A percentile compares a stretch with the other conserved stretches of the same genome.
Evolutionary conservation across 2,888 invertebrate genomes (phyloP).

Genomic region (Halictus ligatus): DNA sequence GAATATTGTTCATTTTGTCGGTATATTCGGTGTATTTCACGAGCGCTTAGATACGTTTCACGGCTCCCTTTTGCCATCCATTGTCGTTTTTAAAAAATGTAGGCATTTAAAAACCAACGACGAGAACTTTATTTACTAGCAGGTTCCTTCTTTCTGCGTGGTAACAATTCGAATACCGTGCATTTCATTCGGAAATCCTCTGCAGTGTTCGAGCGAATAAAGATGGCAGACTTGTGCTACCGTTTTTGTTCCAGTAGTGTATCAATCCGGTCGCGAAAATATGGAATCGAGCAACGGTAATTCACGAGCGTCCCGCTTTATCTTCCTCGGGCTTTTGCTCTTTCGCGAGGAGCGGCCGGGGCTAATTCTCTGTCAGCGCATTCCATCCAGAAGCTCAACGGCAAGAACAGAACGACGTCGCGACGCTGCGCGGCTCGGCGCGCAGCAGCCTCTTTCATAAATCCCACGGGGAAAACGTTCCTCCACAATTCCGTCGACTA

Average conservation of each 20-base stretch:
- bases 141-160: too few relatives aligned
- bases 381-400: neutral
- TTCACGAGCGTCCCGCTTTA: neutral
- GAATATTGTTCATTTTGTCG: too few relatives aligned
- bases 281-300: neutral
- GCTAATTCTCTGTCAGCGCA: slow-evolving; percentile 4
- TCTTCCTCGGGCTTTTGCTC: neutral
- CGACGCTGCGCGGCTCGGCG: neutral
- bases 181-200: neutral
- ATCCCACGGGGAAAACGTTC: neutral
- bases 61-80: too few relatives aligned
- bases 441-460: neutral
- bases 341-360: neutral
- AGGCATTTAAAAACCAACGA: too few relatives aligned
- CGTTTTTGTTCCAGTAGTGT: neutral
- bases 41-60: too few relatives aligned
- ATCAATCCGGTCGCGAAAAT: neutral
- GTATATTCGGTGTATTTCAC: too few relatives aligned
- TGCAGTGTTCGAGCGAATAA: neutral
- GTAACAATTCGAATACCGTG: too few relatives aligned
- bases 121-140: too few relatives aligned
- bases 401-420: neutral
- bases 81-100: too few relatives aligned
- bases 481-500: neutral
- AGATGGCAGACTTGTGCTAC: too few relatives aligned